Base-by-base conservation (phyloP, 2,113 vertebrate species). In the Scophthalmus maximus region DNA sequence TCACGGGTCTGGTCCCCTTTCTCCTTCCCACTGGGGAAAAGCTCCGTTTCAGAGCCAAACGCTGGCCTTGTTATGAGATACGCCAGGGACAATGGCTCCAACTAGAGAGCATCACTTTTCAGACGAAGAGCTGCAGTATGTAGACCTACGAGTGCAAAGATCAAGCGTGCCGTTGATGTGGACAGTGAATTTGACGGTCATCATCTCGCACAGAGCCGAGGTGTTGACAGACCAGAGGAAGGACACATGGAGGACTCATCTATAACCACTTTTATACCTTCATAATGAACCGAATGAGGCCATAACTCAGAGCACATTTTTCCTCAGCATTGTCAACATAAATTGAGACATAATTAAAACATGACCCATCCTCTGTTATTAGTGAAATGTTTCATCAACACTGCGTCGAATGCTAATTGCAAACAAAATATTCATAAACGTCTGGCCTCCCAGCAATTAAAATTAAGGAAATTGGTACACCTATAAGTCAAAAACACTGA, bases 341-440 rank as follows among this genome's bases (percentile, higher is more conserved):
- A 85, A 88, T 66, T 76, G 77, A 73, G 61, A 67, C 62, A 89
- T 88, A 76, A 92, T 91, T 87, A 89, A 73, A 83, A 79, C 73
- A 68, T 68, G 58, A 91, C 87, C 87, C 61, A 78, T 85, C 68
- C 69, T 18, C 51, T 46, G 59, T 84, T 86, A 87, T 82, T 69
- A 25, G 67, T 27, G 34, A 76, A 88, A 88, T 38, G 59, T 86
- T 90, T 84, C 73, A 79, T 85, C 68, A 68, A 79, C 76, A 27
- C 77, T 17, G 64, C 77, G 42, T 25, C n/a, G 60, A 60, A 47
- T 61, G 67, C 76, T 89, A 89, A 89, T 85, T 83, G 69, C 79
- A 64, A 71, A 73, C 83, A 79, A 88, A 87, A 87, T 90, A 89
- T 89, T 85, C 85, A 88, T 85, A 82, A 86, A 85, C 49, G 78